Percentiles rank a stretch among this genome's conserved stretches.
Conservation (phyloP, 2,113 vertebrate genomes). For the Heteronetta atricapilla region DNA sequence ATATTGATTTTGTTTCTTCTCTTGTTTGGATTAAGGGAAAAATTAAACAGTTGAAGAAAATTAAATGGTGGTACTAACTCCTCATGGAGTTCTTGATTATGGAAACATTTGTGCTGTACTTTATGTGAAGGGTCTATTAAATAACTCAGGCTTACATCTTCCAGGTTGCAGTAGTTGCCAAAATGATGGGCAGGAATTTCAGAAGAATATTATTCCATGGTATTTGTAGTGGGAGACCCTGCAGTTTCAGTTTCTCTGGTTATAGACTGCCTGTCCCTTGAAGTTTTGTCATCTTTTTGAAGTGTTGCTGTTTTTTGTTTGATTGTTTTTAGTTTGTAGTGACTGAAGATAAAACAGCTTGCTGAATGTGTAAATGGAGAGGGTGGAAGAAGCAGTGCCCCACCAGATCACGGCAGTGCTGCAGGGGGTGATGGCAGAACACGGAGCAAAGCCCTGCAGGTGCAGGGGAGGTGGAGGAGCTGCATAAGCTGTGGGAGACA, state of each 20-base stretch:
- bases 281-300: not conserved
- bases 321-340: not conserved
- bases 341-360: not conserved
- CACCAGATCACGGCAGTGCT: too few species aligned
- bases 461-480: not conserved
- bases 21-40: not conserved
- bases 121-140: not conserved
- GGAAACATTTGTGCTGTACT: not conserved
- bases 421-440: accelerated
- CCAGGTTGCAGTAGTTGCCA: not conserved
- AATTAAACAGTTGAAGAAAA: not conserved
- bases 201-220: not conserved
- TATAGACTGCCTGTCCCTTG: not conserved
- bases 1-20: not conserved
- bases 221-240: not conserved
- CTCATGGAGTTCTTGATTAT: not conserved
- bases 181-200: not conserved
- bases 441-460: not conserved
- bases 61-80: not conserved
- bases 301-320: not conserved
- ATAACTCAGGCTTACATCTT: not conserved
- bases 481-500: not conserved
- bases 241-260: not conserved
- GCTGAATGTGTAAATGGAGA: not conserved
- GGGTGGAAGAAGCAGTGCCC: not conserved